Percentiles rank a stretch among this genome's conserved stretches.
These are phyloP conservation scores for Lagodon rhomboides DNA, from an alignment of 2,797 vertebrate genomes.

Conservation along the genomic window DNA sequence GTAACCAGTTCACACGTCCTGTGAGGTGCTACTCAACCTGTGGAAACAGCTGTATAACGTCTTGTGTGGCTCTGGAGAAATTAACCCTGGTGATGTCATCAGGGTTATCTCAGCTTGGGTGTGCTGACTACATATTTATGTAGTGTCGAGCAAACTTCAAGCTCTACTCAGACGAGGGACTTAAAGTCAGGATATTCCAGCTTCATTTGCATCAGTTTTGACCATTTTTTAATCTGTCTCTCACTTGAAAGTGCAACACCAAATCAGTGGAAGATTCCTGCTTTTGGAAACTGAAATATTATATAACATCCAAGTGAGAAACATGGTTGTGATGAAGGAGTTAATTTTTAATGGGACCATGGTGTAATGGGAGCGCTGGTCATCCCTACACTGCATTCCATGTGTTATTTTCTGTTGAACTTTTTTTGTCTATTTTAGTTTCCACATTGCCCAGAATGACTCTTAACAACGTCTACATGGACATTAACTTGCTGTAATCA, in stretches of 20 bases:
- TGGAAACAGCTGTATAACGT: neutral
- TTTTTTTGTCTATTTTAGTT: neutral
- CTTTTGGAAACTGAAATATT: neutral
- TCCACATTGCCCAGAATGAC: neutral
- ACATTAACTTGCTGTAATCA: neutral
- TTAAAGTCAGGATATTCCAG: conserved; percentile 3
- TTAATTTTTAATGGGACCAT: conserved; percentile 8
- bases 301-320: neutral
- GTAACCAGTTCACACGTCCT: neutral
- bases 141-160: neutral
- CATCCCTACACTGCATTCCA: neutral
- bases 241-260: neutral
- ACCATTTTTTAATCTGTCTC: conserved; percentile 12
- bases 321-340: neutral
- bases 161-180: neutral
- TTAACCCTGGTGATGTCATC: neutral
- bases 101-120: neutral
- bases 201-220: neutral
- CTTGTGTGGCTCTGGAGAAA: conserved; percentile 19
- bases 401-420: neutral
- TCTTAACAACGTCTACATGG: neutral
- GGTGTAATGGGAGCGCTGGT: neutral
- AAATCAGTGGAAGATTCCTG: neutral
- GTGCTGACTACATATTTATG: neutral
- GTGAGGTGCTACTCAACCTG: neutral